Base-by-base conservation (phyloP, 2,797 vertebrate genomes). In the Masticophis lateralis region DNA sequence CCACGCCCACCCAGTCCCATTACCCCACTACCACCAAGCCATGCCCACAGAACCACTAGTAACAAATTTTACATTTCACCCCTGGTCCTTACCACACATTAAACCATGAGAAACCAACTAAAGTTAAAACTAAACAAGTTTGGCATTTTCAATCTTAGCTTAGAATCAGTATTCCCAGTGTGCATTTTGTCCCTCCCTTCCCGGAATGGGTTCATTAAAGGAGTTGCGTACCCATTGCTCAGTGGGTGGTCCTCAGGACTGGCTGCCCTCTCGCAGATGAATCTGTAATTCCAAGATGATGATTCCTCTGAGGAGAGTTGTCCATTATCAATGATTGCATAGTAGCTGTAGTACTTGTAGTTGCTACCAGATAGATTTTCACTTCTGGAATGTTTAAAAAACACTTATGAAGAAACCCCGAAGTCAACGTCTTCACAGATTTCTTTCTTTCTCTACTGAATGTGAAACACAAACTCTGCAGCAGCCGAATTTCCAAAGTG, bases 351-450 rank as follows among this genome's bases (percentile, higher is more conserved):
- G 63, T 0, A 3, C 0, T 0, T 0, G 28, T 3, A 1, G 5
- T 14, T 0, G 13, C 0, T 0, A 6, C 0, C 0, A 69, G 1
- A 0, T 10, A 10, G 18, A 43, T 1, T 22, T 83, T 83, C 32
- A 47, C 74, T 74, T 37, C 69, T 83, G 74, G 3, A 83, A 83
- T 43, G 20, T 83, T 83, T 5, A 83, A 83, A 83, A 83, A 20
- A 83, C 9, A 43, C 20, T 25, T 25, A 25, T 47, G 74, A 83
- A 74, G 66, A 74, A 32, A 16, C 5, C 14, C 5, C n/a, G 8
- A 32, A 69, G 28, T 32, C 14, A 74, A 79, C 37, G 43, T 22
- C 74, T 79, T 22, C 37, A 43, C 32, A 43, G 69, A 20, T 69
- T 69, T 32, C 16, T 43, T 69, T 69, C 66, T 69, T 79, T 43